A percentile compares a stretch with the other conserved stretches of the same genome.
Conservation (phyloP, 2,113 vertebrate genomes). For the Piliocolobus tephrosceles region DNA sequence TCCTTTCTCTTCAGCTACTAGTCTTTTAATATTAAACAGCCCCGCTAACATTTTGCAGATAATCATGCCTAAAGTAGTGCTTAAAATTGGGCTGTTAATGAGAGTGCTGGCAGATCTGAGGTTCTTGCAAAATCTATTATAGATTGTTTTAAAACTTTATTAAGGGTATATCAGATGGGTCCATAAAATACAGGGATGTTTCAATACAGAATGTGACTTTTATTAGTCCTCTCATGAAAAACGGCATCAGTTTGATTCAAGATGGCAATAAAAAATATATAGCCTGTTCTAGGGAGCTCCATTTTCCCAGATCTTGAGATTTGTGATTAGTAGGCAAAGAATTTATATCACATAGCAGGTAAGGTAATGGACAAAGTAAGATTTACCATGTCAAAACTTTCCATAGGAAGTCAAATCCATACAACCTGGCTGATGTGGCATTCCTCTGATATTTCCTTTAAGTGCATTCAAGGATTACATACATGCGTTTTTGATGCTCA, state of each 20-base stretch:
- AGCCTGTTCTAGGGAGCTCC: conserved; percentile 32
- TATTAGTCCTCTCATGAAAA: conserved; percentile 70
- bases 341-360: conserved; percentile 62
- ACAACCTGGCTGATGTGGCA: neutral
- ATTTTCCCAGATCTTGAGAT: conserved; percentile 46
- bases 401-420: conserved; percentile 67
- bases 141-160: conserved; percentile 80
- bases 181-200: conserved; percentile 72
- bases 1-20: conserved; percentile 75
- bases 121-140: conserved; percentile 80
- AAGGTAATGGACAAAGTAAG: conserved; percentile 64
- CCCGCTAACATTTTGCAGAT: conserved; percentile 74
- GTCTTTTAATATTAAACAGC: conserved; percentile 80
- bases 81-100: conserved; percentile 77
- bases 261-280: conserved; percentile 67
- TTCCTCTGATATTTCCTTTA: conserved; percentile 46
- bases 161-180: conserved; percentile 68
- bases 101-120: conserved; percentile 68
- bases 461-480: conserved; percentile 55
- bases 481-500: conserved; percentile 54
- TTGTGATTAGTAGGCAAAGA: conserved; percentile 45
- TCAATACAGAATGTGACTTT: conserved; percentile 68
- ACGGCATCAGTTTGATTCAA: conserved; percentile 5
- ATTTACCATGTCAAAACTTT: conserved; percentile 67
- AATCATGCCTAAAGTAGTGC: conserved; percentile 70